Evolutionary conservation across 2,797 vertebrate species (phyloP), one percentile per base, ranked within the genome.

Genomic region (Lindbergichthys nudifrons): DNA sequence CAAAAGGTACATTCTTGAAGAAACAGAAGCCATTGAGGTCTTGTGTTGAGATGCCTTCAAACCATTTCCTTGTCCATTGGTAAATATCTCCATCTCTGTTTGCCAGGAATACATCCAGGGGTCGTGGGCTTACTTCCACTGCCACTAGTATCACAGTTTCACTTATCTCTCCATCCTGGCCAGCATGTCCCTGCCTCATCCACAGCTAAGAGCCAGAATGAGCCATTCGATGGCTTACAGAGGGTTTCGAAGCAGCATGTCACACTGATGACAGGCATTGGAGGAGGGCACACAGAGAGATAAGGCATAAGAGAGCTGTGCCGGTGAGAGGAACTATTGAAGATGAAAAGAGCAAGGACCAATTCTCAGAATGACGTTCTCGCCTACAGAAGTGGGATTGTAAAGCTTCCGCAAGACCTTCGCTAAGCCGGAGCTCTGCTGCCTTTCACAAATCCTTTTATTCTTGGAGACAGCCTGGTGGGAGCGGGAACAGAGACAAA

Each of bases 251-350:
- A 86, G 91, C 90, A 85, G 83, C 88, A 88, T 92, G 90, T 93
- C 92, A 92, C 82, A 81, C 1, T 73, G 89, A 94, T 93, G 92
- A 93, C 92, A 89, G 86, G 75, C 90, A 73, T 77, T 68, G 90
- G 90, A 93, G 93, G 92, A 93, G 93, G 93, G 92, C 87, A 80
- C 78, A 81, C 59, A 58, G 71, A 87, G 80, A 93, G 86, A 85
- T 72, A 65, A 39, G 58, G 65, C 82, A 69, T 47, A 51, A 30
- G 63, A 73, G 83, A 80, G 77, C 75, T 32, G 61, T 58, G 81
- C 46, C 47, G 21, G 36, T 13, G 59, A 80, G 70, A 76, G 75
- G 65, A 77, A 70, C 68, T 58, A 68, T 52, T 62, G 80, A 82
- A 83, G 83, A 87, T 56, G 48, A 80, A 68, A 75, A 85, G 61